Base-by-base conservation (phyloP, 35 echinoderm and acorn worm genomes). In the Lytechinus pictus region DNA sequence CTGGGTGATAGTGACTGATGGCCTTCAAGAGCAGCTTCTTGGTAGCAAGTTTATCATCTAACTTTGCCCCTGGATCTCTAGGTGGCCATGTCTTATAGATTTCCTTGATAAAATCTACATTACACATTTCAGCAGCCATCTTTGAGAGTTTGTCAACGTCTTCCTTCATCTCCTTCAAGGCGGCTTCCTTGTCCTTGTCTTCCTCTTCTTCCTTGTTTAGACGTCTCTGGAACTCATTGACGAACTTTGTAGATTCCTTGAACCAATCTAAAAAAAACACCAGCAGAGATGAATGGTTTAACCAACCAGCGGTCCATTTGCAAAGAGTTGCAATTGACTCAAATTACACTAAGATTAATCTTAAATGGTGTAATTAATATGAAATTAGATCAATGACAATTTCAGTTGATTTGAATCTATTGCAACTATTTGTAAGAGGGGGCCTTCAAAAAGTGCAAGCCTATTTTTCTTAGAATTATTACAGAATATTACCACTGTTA, bases 1-100 rank as follows among this genome's bases (percentile, higher is more conserved):
- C 95, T 28, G 95, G 95, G n/a, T 96, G 95, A 72, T 96, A 96
- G 92, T 96, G 91, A 94, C 52, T 96, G 91, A 96, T 72, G 28
- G 92, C 95, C 54, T 96, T 96, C 52, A 96, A 54, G 9, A 96
- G 61, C 0, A 96, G 66, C 11, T 93, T 92, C 51, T 96, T 96
- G 11, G 53, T 94, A n/a, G 29, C 12, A 12, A 90, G 88, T 3
- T 52, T 90, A 0, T 90, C 52, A 54, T 90, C 52, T 3, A 90
- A 9, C 88, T 90, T 90, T 14, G 88, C 88, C 27, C 28, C 88
- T 29, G 88, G 88, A 52, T 28, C 88, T 33, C 52, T 90, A 9
- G 88, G 88, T 33, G 88, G 88, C 88, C 88, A 90, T 10, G 29
- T 90, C 88, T 90, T 90, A 27, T 90, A 90, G 88, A 90, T 19